These are phyloP conservation scores for Dysdera silvatica DNA, from an alignment of 1,140 invertebrate species.

Conservation along the genomic window DNA sequence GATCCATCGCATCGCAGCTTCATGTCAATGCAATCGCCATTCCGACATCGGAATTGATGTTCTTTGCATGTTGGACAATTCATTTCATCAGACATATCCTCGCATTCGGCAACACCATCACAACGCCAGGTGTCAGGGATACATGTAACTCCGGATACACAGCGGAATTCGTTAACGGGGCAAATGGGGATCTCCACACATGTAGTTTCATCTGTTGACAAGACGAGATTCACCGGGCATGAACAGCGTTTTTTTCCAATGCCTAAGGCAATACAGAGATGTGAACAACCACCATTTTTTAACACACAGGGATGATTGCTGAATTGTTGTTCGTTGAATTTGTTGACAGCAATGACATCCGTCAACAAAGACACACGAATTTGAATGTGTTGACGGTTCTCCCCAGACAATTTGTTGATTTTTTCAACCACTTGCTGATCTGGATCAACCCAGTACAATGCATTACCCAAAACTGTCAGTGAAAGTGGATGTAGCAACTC, in stretches of 20 bases:
- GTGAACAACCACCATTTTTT: conserved; percentile 72
- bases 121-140: conserved; percentile 36
- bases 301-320: conserved; percentile 64
- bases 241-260: conserved; percentile 52
- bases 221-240: conserved; percentile 63
- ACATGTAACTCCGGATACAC: conserved; percentile 45
- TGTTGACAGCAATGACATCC: conserved; percentile 44
- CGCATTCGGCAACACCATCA: conserved; percentile 40
- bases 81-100: conserved; percentile 41
- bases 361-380: conserved; percentile 41
- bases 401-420: conserved; percentile 89
- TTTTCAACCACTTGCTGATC: conserved; percentile 70
- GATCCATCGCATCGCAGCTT: conserved; percentile 39
- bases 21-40: conserved; percentile 60
- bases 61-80: conserved; percentile 33
- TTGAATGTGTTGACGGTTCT: conserved; percentile 67
- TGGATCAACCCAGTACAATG: conserved; percentile 71
- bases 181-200: conserved; percentile 67
- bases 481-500: conserved; percentile 44
- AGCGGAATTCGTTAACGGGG: conserved; percentile 66
- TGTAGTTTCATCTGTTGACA: conserved; percentile 58
- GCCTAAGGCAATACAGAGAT: conserved; percentile 57
- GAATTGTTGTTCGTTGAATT: conserved; percentile 4
- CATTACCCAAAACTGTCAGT: conserved; percentile 73
- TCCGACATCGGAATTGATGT: conserved; percentile 51